A percentile compares a stretch with the other conserved stretches of the same genome.
Conservation (phyloP, 2,113 vertebrate genomes). For the Hemicordylus capensis region DNA sequence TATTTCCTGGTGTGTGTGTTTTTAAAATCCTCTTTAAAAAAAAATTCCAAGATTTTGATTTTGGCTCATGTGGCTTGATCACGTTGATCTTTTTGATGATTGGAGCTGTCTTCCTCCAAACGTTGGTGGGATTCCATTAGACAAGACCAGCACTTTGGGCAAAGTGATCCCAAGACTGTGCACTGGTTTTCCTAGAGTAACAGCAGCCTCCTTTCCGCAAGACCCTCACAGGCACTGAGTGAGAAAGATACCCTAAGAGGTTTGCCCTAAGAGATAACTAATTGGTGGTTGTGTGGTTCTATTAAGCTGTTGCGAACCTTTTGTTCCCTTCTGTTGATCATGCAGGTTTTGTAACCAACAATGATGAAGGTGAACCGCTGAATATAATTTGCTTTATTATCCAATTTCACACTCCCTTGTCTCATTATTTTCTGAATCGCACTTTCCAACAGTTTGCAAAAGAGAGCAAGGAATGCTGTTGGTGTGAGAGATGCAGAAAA, state of each 20-base stretch:
- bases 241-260: not conserved
- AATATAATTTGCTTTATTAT: conserved; percentile 14
- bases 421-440: conserved; percentile 34
- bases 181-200: not conserved
- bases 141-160: not conserved
- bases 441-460: not conserved
- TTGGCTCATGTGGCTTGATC: conserved; percentile 7
- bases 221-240: not conserved
- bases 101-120: not conserved
- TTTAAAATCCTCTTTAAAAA: not conserved
- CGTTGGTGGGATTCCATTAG: not conserved
- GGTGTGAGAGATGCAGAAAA: conserved; percentile 27
- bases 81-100: not conserved
- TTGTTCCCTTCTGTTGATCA: not conserved
- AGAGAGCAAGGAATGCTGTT: not conserved
- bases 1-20: not conserved
- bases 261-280: not conserved
- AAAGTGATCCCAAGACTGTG: not conserved
- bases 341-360: not conserved
- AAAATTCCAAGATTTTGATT: not conserved
- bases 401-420: conserved; percentile 25
- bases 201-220: too few relatives aligned
- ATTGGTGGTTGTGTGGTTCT: too few relatives aligned
- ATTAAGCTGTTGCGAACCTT: not conserved
- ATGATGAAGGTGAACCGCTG: conserved; percentile 20